These are phyloP conservation scores for Sparidentex hasta DNA, from an alignment of 2,797 vertebrate species.

Conservation along the genomic window DNA sequence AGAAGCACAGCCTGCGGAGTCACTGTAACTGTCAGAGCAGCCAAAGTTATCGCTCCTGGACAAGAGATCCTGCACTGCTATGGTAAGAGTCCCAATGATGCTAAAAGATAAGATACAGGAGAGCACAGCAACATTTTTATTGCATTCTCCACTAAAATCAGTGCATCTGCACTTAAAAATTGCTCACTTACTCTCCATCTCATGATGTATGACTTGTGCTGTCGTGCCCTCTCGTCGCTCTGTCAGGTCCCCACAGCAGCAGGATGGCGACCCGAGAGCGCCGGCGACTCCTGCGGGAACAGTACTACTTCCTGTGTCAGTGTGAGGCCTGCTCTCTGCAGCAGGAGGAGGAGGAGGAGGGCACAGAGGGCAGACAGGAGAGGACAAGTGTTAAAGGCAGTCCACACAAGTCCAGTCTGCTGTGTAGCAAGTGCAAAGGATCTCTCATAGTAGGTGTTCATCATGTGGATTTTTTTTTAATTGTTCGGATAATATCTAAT, in stretches of 20 bases:
- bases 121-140: not conserved
- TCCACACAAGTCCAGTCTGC: conserved; percentile 72
- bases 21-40: conserved; percentile 85
- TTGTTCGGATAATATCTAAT: too few species aligned
- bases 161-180: not conserved
- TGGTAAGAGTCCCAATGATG: conserved; percentile 80
- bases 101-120: not conserved
- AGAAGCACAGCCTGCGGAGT: conserved; percentile 55
- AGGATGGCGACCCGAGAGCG: conserved; percentile 88
- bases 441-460: conserved; percentile 84
- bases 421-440: conserved; percentile 86
- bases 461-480: not conserved
- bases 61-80: conserved; percentile 97
- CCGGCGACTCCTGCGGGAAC: conserved; percentile 86
- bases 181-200: conserved; percentile 2
- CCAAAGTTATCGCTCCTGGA: conserved; percentile 84
- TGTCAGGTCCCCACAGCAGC: conserved; percentile 88
- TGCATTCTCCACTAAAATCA: not conserved
- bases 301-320: conserved; percentile 94
- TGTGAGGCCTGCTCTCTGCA: conserved; percentile 87
- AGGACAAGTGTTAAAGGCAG: not conserved
- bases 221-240: not conserved
- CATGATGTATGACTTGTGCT: not conserved
- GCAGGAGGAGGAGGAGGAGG: conserved; percentile 47
- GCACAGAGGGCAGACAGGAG: conserved; percentile 8